Percentiles rank a stretch among this genome's conserved stretches.
phyloP scores from a whole-genome alignment of 2,113 vertebrate species.

The Sylvilagus bachmani region DNA sequence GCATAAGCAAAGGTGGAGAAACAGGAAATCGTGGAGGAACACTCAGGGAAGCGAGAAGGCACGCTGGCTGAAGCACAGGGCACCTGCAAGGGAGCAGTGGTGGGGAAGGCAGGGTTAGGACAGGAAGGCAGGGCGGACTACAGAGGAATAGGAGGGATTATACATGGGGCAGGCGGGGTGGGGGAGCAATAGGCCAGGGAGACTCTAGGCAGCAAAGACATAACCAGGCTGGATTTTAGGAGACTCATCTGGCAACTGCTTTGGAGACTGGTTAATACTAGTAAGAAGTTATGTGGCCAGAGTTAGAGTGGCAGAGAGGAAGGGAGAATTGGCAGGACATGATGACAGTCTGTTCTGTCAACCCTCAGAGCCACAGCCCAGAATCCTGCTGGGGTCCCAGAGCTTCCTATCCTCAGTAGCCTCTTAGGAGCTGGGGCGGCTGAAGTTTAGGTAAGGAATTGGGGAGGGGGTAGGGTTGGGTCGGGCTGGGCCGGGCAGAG shows the following conservation, averaged over 20 bases:
- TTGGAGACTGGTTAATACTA: conserved; percentile 34
- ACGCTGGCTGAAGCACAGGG: conserved; percentile 57
- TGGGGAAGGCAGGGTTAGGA: conserved; percentile 59
- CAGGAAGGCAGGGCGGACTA: neutral
- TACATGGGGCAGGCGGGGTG: neutral
- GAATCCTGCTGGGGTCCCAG: neutral
- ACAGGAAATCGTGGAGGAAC: conserved; percentile 64
- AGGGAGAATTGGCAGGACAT: neutral
- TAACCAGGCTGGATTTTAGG: conserved; percentile 19
- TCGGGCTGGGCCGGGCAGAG: neutral
- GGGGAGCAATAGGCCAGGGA: neutral
- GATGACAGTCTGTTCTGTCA: neutral
- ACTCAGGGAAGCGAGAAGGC: conserved; percentile 61
- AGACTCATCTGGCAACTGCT: conserved; percentile 20
- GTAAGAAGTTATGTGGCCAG: neutral
- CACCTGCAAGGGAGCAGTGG: conserved; percentile 74
- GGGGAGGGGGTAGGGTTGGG: neutral
- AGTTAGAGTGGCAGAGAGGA: neutral
- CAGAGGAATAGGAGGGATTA: neutral
- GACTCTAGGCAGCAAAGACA: neutral
- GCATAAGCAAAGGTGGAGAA: conserved; percentile 74
- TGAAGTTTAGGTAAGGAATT: conserved; percentile 6
- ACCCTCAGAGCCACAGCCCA: neutral
- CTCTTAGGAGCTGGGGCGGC: neutral
- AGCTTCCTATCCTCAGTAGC: neutral